Evolutionary conservation across 2,888 invertebrate genomes (phyloP).

Genomic region (Phasia obesa): DNA sequence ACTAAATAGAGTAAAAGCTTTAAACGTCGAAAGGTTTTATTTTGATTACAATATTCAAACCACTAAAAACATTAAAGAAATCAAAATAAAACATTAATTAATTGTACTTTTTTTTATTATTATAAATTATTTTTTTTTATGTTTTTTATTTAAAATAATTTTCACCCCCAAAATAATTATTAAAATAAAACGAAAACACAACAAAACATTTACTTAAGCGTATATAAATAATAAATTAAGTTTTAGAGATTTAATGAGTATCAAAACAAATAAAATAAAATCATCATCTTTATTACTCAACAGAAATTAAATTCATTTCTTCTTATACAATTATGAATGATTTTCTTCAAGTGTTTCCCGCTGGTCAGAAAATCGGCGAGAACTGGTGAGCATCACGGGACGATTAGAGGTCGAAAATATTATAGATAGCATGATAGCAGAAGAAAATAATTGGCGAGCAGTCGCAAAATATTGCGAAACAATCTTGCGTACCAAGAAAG

Average conservation of each 20-base stretch:
- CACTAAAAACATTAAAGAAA: constrained; percentile 36
- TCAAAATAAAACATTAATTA: constrained; percentile 33
- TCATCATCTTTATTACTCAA: constrained; percentile 56
- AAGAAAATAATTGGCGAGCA: too few species aligned
- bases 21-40: constrained; percentile 48
- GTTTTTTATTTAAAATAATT: constrained; percentile 51
- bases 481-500: too few species aligned
- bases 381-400: too few species aligned
- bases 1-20: constrained; percentile 56
- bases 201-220: constrained; percentile 67
- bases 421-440: too few species aligned
- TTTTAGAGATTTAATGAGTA: constrained; percentile 64
- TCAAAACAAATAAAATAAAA: constrained; percentile 48
- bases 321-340: too few species aligned
- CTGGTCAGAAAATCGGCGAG: too few species aligned
- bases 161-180: constrained; percentile 48
- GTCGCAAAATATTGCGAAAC: too few species aligned
- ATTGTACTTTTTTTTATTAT: constrained; percentile 35
- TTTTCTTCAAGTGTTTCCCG: too few species aligned
- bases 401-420: too few species aligned
- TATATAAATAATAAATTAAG: constrained; percentile 64
- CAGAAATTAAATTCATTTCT: too few species aligned
- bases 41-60: constrained; percentile 36
- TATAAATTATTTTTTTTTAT: constrained; percentile 50
- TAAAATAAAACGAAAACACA: constrained; percentile 61